These are phyloP conservation scores for Aethes cnicana DNA, from an alignment of 2,888 invertebrate genomes.

Conservation along the genomic window DNA sequence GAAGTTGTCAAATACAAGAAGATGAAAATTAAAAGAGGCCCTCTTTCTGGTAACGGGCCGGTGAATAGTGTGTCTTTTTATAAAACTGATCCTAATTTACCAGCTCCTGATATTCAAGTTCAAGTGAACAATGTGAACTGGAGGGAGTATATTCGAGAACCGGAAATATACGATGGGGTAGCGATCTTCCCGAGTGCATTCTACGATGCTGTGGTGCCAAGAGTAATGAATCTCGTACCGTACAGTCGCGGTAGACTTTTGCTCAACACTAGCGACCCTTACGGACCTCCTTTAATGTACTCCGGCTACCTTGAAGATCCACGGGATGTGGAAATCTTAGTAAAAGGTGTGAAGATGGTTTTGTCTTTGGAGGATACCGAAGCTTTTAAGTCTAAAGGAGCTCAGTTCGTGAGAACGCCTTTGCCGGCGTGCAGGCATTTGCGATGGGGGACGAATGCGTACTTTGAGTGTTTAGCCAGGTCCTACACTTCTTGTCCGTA, in stretches of 20 bases:
- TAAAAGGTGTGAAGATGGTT: slow-evolving; percentile 83
- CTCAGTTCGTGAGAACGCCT: slow-evolving; percentile 74
- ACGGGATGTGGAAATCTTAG: slow-evolving; percentile 81
- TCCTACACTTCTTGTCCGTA: slow-evolving; percentile 81
- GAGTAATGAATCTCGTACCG: slow-evolving; percentile 82
- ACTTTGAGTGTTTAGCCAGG: slow-evolving; percentile 84
- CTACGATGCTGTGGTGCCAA: slow-evolving; percentile 81
- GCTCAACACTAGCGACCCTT: slow-evolving; percentile 85
- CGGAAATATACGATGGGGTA: slow-evolving; percentile 58
- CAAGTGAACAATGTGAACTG: slow-evolving; percentile 75
- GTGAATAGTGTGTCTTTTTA: slow-evolving; percentile 81
- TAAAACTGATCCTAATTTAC: slow-evolving; percentile 69
- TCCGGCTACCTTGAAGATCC: slow-evolving; percentile 84
- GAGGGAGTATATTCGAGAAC: slow-evolving; percentile 78
- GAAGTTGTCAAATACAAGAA: slow-evolving; percentile 63
- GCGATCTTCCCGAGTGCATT: slow-evolving; percentile 78
- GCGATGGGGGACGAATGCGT: slow-evolving; percentile 83
- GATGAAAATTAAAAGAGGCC: slow-evolving; percentile 62
- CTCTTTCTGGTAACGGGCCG: slow-evolving; percentile 78
- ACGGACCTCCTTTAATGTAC: slow-evolving; percentile 86
- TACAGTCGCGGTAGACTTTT: slow-evolving; percentile 82
- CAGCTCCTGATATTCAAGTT: slow-evolving; percentile 84
- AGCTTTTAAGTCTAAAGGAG: slow-evolving; percentile 80
- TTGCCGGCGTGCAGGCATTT: slow-evolving; percentile 82
- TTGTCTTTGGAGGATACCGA: slow-evolving; percentile 80